Evolutionary conservation across 2,113 vertebrate genomes (phyloP), one percentile per base, ranked within the genome.

Genomic region (Cyanoliseus patagonus): DNA sequence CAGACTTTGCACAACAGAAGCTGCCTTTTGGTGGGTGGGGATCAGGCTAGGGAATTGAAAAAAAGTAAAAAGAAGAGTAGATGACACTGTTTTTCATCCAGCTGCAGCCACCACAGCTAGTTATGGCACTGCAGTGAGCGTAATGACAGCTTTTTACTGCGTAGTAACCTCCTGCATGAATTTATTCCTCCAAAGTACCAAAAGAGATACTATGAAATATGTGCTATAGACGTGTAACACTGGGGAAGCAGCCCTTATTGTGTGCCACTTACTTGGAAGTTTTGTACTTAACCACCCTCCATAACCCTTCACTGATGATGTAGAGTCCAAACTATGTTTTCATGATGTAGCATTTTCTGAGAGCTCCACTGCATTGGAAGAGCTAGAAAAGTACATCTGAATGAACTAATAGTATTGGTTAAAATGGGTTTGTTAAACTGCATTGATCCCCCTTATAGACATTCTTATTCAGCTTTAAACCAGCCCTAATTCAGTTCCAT

Each of bases 341-440:
- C 24, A 28, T 42, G 33, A 72, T 1, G 1, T 6, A 39, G 7
- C 1, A 0, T 42, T 93, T 81, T 41, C 68, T 46, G 30, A 77
- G 72, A 81, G 31, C 5, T 83, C 12, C 17, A 15, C 37, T 92
- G 15, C 13, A 19, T 70, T 30, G 33, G 19, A 67, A 81, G 37
- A 46, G 9, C 23, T 67, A 39, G 61, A 88, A 74, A 94, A 84
- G 6, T 55, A 37, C 10, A 27, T 51, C 37, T 31, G 25, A 86
- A 86, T 22, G 25, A 86, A 78, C 41, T 67, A 63, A 59, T 10
- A 62, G 12, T 74, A 62, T 70, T 74, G 59, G 64, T 81, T 93
- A 94, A 96, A 92, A 86, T 30, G 13, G 3, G 3, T 92, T 81
- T 81, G 61, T 90, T 94, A 92, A 93, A 90, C 39, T 67, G 39